A percentile compares a stretch with the other conserved stretches of the same genome.
Evolutionary conservation across 2,888 invertebrate species (phyloP).

Genomic region (Hypsopygia costalis): DNA sequence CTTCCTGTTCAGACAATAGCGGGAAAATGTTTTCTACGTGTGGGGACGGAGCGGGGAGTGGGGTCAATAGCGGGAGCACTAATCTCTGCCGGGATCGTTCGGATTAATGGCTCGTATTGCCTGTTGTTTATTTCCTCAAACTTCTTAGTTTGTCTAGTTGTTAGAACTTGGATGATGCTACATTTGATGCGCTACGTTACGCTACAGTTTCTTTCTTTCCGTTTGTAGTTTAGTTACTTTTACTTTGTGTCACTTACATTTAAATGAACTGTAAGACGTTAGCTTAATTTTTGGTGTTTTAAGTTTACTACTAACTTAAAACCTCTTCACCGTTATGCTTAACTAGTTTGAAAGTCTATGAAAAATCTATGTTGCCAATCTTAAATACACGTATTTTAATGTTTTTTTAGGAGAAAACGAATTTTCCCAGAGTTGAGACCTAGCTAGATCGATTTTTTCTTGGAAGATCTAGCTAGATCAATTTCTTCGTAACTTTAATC

Average conservation of each 20-base stretch:
- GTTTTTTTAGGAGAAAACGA: no score
- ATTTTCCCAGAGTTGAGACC: no score
- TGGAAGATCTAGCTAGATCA: no score
- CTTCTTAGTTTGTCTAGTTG: constrained; percentile 54
- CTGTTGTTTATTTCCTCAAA: constrained; percentile 64
- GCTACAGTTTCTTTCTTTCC: not conserved
- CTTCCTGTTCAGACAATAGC: constrained; percentile 67
- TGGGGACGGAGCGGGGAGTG: constrained; percentile 50
- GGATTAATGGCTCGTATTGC: constrained; percentile 75
- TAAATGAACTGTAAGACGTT: not conserved
- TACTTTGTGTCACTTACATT: no score
- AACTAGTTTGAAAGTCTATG: no score
- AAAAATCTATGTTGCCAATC: no score
- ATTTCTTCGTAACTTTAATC: no score
- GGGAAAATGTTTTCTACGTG: constrained; percentile 70
- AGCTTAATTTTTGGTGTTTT: not conserved
- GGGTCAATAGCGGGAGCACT: constrained; percentile 67
- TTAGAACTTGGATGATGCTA: constrained; percentile 53
- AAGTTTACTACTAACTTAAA: no score
- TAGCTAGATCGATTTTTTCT: no score
- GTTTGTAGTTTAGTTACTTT: no score
- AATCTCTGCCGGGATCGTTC: constrained; percentile 72
- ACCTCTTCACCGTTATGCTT: no score
- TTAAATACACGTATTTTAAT: no score
- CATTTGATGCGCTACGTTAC: constrained; percentile 30